phyloP scores from a whole-genome alignment of 2,888 invertebrate species.

The Exephanes ischioxanthus region DNA sequence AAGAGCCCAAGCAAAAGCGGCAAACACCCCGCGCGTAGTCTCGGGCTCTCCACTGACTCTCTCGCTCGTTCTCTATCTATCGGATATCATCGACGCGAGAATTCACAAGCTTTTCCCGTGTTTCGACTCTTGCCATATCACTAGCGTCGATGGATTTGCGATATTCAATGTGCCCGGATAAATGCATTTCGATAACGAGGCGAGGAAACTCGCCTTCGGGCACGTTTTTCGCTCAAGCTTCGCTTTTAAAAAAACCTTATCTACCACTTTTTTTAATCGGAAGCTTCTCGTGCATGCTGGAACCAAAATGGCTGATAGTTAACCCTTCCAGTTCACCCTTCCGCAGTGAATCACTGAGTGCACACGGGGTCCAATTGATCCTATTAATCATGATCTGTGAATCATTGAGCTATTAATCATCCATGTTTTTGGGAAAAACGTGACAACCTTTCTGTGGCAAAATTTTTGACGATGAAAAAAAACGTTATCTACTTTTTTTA shows the following conservation, averaged over 20 bases:
- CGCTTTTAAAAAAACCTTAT: background rate
- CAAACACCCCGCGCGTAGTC: constrained; percentile 63
- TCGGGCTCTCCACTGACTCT: constrained; percentile 29
- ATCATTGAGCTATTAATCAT: too few species aligned
- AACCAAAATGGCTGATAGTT: background rate
- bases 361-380: too few species aligned
- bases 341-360: too few species aligned
- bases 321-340: background rate
- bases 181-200: background rate
- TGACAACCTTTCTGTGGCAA: too few species aligned
- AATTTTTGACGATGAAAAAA: too few species aligned
- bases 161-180: background rate
- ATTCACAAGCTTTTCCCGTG: constrained; percentile 51
- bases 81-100: constrained; percentile 58
- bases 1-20: constrained; percentile 49
- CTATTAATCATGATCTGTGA: too few species aligned
- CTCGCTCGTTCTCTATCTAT: background rate
- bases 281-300: background rate
- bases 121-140: constrained; percentile 19
- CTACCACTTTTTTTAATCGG: background rate
- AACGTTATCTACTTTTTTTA: too few species aligned
- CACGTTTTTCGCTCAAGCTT: background rate
- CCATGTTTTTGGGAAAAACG: too few species aligned
- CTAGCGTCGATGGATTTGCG: background rate
- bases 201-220: background rate